Base-by-base conservation (phyloP, 2,888 invertebrate species). In the Caenorhabditis angaria region DNA sequence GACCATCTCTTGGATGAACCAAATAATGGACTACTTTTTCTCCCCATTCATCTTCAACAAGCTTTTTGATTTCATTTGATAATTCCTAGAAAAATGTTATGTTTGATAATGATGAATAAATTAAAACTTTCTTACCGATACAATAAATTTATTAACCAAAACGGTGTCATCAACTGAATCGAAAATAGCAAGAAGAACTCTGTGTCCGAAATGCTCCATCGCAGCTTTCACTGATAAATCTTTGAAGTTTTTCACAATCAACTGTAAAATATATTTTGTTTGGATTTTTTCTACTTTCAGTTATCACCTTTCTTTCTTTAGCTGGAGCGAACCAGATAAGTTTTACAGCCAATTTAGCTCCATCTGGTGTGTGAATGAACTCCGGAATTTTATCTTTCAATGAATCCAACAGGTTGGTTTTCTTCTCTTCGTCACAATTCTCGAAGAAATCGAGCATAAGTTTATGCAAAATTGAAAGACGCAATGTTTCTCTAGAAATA, bases 131-230 rank as follows among this genome's bases (percentile, higher is more conserved):
- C 85, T 80, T 77, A 90, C 90, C 78, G 89, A 88, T 1, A 90
- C 76, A 55, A 90, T 86, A 54, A 92, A 91, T 88, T 96, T 96
- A 84, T 93, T 93, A 24, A 95, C 91, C 0, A 96, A 90, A 63
- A 94, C 93, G 0, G 96, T 97, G 87, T 97, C 97, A 88, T 97
- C 97, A 1, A 95, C 92, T 0, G 92, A 90, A 88, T 97, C 96
- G 78, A 96, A 92, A 76, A 96, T 90, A 0, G 94, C 92, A 74
- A 95, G 90, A 28, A 97, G 89, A 14, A 79, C 79, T 24, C 79
- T 89, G 88, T 95, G 93, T 0, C 95, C 96, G 80, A 94, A 92
- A 88, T 96, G 94, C 82, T 96, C 95, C 74, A 91, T 91, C 61
- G 93, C 92, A 12, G 95, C 91, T 65, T 93, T 92, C 4, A 92